A percentile compares a stretch with the other conserved stretches of the same genome.
phyloP scores from a whole-genome alignment of 2,888 invertebrate genomes.

The Agrotis puta region DNA sequence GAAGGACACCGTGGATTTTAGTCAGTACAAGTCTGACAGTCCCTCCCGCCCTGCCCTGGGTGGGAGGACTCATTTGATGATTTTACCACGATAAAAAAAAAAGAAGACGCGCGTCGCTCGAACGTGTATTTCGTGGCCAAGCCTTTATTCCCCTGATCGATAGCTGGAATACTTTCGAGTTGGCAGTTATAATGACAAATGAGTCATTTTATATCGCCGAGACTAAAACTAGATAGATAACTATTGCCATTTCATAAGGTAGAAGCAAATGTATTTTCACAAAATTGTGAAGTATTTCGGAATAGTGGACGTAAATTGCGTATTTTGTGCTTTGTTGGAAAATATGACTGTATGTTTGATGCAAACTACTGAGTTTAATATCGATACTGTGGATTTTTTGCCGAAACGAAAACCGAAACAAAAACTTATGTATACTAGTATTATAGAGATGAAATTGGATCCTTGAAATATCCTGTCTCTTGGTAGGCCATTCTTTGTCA shows the following conservation, averaged over 20 bases:
- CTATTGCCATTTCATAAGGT: conserved; percentile 6
- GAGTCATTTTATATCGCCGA: conserved; percentile 15
- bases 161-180: conserved; percentile 23
- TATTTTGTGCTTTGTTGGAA: conserved; percentile 1
- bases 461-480: no score
- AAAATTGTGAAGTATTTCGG: conserved; percentile 9
- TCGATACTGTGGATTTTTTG: background rate
- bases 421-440: background rate
- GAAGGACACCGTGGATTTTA: no score
- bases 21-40: no score
- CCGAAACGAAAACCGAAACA: background rate
- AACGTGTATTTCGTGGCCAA: background rate
- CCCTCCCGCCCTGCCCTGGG: no score
- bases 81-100: no score
- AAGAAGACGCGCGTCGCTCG: background rate
- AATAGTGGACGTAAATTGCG: background rate
- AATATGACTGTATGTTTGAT: conserved; percentile 4
- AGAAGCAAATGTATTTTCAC: conserved; percentile 19
- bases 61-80: no score
- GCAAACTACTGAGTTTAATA: background rate
- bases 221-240: conserved; percentile 3
- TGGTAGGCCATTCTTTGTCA: no score
- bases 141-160: conserved; percentile 22
- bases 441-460: no score
- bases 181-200: conserved; percentile 42